Base-by-base conservation (phyloP, 2,888 invertebrate species). In the Ferdinandea cuprea region DNA sequence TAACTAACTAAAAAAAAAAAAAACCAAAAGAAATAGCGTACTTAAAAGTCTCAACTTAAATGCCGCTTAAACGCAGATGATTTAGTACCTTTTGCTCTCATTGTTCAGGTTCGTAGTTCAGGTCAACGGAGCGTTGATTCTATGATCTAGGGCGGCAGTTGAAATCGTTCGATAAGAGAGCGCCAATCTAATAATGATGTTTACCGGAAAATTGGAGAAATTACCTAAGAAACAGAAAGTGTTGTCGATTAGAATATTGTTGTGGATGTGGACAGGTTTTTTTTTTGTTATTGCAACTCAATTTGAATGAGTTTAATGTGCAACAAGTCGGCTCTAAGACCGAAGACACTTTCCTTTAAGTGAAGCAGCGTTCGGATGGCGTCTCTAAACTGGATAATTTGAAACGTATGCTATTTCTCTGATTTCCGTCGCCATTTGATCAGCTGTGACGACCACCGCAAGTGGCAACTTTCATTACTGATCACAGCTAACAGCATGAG, bases 101-200 rank as follows among this genome's bases (percentile, higher is more conserved):
- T 50, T 69, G 63, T 74, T 80, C 68, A 54, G 42, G 68, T 68
- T 42, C 11, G 61, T 61, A 9, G 54, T 42, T 69, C 28, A 73
- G 73, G 19, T 61, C 52, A 74, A 19, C 80, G 61, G 58, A 69
- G 80, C 74, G 79, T 80, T 48, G 9, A 68, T 68, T 63, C n/a
- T n/a, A n/a, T n/a, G n/a, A n/a, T n/a, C n/a, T n/a, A n/a, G n/a
- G n/a, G n/a, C n/a, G n/a, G n/a, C n/a, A n/a, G n/a, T 25, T 21
- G 17, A n/a, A 50, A 7, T 19, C 15, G 50, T 50, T 37, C 28
- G 25, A 50, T 50, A 6, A 4, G 4, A 30, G 40, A 50, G 25
- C n/a, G n/a, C n/a, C 17, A 15, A 44, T 32, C n/a, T 46, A 50
- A 25, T 15, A 11, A 68, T n/a, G n/a, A n/a, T n/a, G n/a, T n/a